Percentiles rank a stretch among this genome's conserved stretches.
phyloP scores from a whole-genome alignment of 2,797 vertebrate genomes.

The Pseudotriccus pelzelni region DNA sequence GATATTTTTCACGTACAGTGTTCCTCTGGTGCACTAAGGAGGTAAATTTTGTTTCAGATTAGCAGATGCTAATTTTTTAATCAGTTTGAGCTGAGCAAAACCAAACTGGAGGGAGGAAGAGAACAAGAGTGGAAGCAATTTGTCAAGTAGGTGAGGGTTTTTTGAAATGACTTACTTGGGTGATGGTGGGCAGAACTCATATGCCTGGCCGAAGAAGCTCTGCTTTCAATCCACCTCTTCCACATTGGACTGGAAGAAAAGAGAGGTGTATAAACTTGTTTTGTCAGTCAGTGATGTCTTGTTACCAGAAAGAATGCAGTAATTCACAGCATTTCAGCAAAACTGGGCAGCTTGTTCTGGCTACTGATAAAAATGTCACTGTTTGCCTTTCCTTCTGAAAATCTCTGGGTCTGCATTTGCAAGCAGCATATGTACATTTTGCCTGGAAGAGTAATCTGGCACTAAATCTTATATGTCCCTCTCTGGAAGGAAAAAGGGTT shows the following conservation, averaged over 20 bases:
- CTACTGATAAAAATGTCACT: background rate
- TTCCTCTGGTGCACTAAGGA: background rate
- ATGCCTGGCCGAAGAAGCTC: background rate
- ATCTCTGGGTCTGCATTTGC: background rate
- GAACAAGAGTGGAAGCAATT: background rate
- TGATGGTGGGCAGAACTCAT: fast-evolving
- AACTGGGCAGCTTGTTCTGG: background rate
- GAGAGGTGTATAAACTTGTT: background rate
- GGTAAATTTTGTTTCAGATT: background rate
- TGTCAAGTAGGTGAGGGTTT: background rate
- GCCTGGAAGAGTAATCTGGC: background rate
- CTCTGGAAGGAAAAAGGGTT: background rate
- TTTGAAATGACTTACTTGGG: background rate
- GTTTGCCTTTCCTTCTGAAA: background rate
- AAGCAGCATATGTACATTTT: fast-evolving
- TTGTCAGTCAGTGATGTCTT: background rate
- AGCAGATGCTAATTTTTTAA: background rate
- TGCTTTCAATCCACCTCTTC: background rate
- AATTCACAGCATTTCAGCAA: background rate
- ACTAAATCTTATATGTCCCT: background rate
- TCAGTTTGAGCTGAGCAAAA: fast-evolving
- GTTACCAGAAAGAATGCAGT: background rate
- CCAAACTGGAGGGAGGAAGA: background rate
- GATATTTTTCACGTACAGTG: background rate
- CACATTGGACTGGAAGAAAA: background rate